phyloP scores from a whole-genome alignment of 1,140 invertebrate genomes.

The Neotoxoptera formosana region DNA sequence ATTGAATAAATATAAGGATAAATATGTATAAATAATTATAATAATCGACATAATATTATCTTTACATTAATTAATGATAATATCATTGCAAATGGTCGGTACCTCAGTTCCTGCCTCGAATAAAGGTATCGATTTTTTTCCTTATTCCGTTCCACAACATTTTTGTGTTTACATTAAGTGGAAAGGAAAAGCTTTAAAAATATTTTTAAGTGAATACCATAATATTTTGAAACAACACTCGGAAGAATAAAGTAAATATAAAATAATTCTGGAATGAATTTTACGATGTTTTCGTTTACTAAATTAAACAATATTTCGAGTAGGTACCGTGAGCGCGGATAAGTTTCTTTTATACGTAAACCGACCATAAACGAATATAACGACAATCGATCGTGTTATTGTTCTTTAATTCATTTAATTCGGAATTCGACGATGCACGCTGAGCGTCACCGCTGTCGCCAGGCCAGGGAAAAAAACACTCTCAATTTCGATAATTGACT shows the following conservation, averaged over 20 bases:
- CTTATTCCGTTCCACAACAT: background rate
- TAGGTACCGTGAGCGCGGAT: background rate
- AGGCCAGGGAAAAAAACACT: background rate
- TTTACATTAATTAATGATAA: background rate
- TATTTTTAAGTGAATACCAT: background rate
- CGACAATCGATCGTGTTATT: background rate
- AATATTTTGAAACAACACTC: background rate
- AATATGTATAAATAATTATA: background rate
- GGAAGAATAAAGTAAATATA: background rate
- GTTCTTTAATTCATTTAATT: slow-evolving; percentile 3
- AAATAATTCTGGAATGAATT: background rate
- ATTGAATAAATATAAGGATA: background rate
- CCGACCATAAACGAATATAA: background rate
- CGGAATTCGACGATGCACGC: background rate
- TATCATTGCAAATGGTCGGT: background rate
- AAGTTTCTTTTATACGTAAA: background rate
- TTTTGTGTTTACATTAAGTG: background rate
- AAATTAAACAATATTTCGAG: background rate
- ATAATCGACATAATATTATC: background rate
- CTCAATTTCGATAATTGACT: background rate
- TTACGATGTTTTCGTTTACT: slow-evolving; percentile 1
- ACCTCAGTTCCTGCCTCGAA: background rate
- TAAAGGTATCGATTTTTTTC: background rate
- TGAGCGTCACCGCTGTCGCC: background rate
- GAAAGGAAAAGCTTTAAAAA: slow-evolving; percentile 11